These are phyloP conservation scores for Hyaena hyaena DNA, from an alignment of 2,113 vertebrate genomes.

Conservation along the genomic window DNA sequence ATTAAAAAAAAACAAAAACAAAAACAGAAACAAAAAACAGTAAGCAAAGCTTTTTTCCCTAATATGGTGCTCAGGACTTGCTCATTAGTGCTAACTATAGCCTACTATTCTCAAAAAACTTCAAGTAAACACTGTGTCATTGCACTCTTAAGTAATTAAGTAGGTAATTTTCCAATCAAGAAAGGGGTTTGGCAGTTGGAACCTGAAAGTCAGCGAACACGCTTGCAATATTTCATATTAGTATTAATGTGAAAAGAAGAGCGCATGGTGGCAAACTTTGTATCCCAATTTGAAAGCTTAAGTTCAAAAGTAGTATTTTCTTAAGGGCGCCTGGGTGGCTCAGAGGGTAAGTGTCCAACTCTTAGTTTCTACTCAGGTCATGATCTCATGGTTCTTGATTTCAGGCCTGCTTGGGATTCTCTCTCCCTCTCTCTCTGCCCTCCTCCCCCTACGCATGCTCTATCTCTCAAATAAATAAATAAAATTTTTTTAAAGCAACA, in stretches of 20 bases:
- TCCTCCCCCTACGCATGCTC: too few relatives aligned
- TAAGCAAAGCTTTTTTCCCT: background rate
- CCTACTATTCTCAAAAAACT: background rate
- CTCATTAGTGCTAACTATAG: background rate
- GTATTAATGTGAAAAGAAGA: background rate
- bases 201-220: conserved; percentile 5
- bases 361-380: too few relatives aligned
- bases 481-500: background rate
- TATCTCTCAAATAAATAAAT: too few relatives aligned
- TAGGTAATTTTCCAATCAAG: background rate
- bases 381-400: too few relatives aligned
- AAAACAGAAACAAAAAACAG: background rate
- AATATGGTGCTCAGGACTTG: background rate
- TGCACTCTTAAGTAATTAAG: conserved; percentile 23
- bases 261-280: background rate
- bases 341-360: too few relatives aligned
- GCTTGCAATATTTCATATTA: background rate
- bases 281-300: background rate
- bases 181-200: background rate
- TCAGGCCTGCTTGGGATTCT: too few relatives aligned
- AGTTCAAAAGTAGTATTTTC: background rate
- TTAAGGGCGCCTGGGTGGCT: background rate
- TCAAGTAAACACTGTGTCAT: background rate
- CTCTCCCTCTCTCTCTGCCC: too few relatives aligned
- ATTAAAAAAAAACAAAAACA: too few relatives aligned